Percentiles rank a stretch among this genome's conserved stretches.
Evolutionary conservation across 2,113 vertebrate genomes (phyloP).

Genomic region (Accipiter virgatus): DNA sequence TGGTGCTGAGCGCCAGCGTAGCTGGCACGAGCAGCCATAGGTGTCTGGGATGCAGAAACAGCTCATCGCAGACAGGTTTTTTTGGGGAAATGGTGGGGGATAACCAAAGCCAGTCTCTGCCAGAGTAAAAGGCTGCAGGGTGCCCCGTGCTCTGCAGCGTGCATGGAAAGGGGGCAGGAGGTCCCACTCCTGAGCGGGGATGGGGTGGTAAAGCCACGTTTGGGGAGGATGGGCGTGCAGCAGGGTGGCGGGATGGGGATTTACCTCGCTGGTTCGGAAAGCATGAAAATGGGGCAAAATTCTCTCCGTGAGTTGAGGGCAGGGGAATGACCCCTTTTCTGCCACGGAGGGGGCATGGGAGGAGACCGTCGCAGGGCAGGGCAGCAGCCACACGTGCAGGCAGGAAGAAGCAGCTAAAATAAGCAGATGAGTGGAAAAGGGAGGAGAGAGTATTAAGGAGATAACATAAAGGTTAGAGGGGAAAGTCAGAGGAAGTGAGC

Average conservation of each 20-base stretch:
- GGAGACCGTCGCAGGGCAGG: background rate
- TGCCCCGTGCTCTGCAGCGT: rapidly evolving
- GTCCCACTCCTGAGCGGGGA: background rate
- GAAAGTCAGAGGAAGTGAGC: slow-evolving; percentile 43
- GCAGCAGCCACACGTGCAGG: background rate
- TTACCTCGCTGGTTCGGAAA: background rate
- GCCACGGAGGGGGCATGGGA: background rate
- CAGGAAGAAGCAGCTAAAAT: slow-evolving; percentile 65
- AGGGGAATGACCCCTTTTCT: background rate
- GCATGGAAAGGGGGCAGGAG: background rate
- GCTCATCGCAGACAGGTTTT: rapidly evolving
- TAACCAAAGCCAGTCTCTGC: background rate
- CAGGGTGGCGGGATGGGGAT: background rate
- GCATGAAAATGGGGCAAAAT: background rate
- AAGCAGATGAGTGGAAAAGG: slow-evolving; percentile 59
- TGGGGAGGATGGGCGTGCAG: background rate
- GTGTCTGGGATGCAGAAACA: background rate
- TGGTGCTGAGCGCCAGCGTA: rapidly evolving
- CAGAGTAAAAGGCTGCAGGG: background rate
- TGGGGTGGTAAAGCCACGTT: rapidly evolving
- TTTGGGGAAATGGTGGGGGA: background rate
- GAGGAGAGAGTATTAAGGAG: slow-evolving; percentile 39
- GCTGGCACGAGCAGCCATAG: rapidly evolving
- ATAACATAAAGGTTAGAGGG: slow-evolving; percentile 57
- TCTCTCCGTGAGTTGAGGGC: background rate